These are phyloP conservation scores for Cosmopolites sordidus DNA, from an alignment of 2,888 invertebrate genomes.

Conservation along the genomic window DNA sequence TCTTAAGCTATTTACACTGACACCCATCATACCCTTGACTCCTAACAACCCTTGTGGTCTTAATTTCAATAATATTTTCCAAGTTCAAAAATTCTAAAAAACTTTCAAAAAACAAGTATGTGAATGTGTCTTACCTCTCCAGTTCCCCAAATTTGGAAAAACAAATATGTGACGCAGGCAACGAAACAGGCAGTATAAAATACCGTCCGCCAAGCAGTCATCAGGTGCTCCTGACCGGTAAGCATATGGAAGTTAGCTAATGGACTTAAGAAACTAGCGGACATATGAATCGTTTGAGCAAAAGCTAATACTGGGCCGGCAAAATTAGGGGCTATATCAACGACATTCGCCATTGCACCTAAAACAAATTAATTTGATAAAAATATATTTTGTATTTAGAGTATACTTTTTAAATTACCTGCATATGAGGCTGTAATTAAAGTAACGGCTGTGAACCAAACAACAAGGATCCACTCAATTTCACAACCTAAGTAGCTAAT, in stretches of 20 bases:
- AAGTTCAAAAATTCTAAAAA: too few relatives aligned
- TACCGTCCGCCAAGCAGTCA: slow-evolving; percentile 61
- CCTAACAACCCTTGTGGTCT: too few relatives aligned
- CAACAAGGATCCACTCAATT: slow-evolving; percentile 54
- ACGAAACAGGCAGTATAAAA: slow-evolving; percentile 60
- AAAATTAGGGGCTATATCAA: slow-evolving; percentile 74
- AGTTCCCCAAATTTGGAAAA: slow-evolving; percentile 65
- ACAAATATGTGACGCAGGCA: slow-evolving; percentile 57
- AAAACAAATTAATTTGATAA: too few relatives aligned
- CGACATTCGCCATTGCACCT: slow-evolving; percentile 69
- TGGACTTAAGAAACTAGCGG: slow-evolving; percentile 67
- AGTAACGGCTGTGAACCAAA: slow-evolving; percentile 67
- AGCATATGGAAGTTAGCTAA: slow-evolving; percentile 60
- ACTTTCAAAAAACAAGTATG: too few relatives aligned
- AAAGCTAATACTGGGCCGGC: slow-evolving; percentile 70
- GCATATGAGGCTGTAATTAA: slow-evolving; percentile 69
- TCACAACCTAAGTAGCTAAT: slow-evolving; percentile 64
- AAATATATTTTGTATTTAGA: too few relatives aligned
- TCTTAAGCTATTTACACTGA: too few relatives aligned
- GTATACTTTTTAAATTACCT: slow-evolving; percentile 38
- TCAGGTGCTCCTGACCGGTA: slow-evolving; percentile 52
- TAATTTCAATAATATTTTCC: too few relatives aligned
- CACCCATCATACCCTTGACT: too few relatives aligned
- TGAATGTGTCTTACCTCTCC: slow-evolving; percentile 56
- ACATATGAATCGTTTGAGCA: slow-evolving; percentile 74